These are phyloP conservation scores for Psittacula cyanocephala DNA, from an alignment of 2,113 vertebrate genomes.

Conservation along the genomic window DNA sequence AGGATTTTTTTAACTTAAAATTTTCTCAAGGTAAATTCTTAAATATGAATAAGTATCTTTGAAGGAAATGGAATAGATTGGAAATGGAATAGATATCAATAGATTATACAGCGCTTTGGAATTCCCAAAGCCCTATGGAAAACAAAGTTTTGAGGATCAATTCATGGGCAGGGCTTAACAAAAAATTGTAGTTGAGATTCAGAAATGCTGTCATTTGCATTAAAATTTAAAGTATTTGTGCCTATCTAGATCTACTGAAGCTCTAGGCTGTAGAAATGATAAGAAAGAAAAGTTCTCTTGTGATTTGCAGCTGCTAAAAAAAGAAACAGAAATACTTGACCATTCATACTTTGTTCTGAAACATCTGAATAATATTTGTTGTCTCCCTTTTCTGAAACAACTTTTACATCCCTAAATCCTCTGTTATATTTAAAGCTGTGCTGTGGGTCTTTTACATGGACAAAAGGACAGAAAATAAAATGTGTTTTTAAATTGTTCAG, in stretches of 20 bases:
- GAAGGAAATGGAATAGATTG: not conserved
- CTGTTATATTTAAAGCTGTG: not conserved
- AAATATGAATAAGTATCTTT: not conserved
- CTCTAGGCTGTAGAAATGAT: not conserved
- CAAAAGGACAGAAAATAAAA: not conserved
- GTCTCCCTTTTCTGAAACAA: not conserved
- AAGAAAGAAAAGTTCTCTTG: not conserved
- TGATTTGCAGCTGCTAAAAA: not conserved
- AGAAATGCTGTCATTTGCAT: not conserved
- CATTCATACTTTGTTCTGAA: not conserved
- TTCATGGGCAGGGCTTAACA: not conserved
- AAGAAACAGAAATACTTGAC: not conserved
- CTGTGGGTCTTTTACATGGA: accelerated
- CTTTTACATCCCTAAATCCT: not conserved
- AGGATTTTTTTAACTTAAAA: not conserved
- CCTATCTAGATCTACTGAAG: not conserved
- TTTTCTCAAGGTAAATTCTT: not conserved
- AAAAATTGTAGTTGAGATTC: not conserved
- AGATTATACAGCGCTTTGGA: too few species aligned
- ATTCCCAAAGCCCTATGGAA: not conserved
- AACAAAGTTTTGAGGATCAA: not conserved
- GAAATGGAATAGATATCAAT: too few species aligned
- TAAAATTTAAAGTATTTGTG: not conserved
- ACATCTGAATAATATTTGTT: not conserved
- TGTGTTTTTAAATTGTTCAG: not conserved